Percentiles rank a stretch among this genome's conserved stretches.
These are phyloP conservation scores for Chrysomela aeneicollis DNA, from an alignment of 2,888 invertebrate species.

Conservation along the genomic window DNA sequence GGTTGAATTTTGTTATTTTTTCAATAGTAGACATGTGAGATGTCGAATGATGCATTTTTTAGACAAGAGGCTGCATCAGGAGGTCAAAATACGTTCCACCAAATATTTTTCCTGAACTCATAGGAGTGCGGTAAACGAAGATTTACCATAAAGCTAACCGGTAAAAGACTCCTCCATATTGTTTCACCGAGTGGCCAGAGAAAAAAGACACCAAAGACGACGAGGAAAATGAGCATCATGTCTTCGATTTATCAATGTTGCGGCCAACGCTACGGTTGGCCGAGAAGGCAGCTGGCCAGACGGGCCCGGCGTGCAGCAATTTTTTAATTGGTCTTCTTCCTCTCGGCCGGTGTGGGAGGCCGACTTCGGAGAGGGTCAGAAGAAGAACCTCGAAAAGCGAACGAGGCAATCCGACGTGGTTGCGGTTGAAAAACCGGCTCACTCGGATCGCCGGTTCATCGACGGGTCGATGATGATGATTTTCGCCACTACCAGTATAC, in stretches of 20 bases:
- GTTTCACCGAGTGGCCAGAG: slow-evolving; percentile 12
- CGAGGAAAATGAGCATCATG: slow-evolving; percentile 36
- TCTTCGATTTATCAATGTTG: slow-evolving; percentile 55
- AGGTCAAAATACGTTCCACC: too few species aligned
- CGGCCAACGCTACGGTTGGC: slow-evolving; percentile 55
- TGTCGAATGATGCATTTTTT: too few species aligned
- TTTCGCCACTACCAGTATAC: too few species aligned
- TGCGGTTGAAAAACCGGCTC: slow-evolving; percentile 35
- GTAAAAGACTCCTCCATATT: slow-evolving; percentile 30
- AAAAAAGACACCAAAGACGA: slow-evolving; percentile 12
- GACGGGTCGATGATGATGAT: background rate
- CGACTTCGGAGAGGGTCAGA: slow-evolving; percentile 32
- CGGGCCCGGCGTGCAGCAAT: slow-evolving; percentile 57
- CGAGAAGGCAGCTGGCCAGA: slow-evolving; percentile 52
- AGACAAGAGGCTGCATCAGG: too few species aligned
- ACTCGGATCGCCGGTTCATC: slow-evolving; percentile 9
- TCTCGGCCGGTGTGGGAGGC: slow-evolving; percentile 49
- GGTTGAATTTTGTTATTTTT: too few species aligned
- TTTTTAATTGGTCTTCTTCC: slow-evolving; percentile 59
- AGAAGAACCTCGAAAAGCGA: slow-evolving; percentile 32
- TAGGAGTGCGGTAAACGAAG: too few species aligned
- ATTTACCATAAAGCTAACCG: too few species aligned
- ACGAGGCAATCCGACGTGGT: slow-evolving; percentile 24
- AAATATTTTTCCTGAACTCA: too few species aligned
- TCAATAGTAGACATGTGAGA: too few species aligned